Percentiles rank a stretch among this genome's conserved stretches.
Evolutionary conservation across 2,797 vertebrate species (phyloP).

Genomic region (Coracias cyanogaster): DNA sequence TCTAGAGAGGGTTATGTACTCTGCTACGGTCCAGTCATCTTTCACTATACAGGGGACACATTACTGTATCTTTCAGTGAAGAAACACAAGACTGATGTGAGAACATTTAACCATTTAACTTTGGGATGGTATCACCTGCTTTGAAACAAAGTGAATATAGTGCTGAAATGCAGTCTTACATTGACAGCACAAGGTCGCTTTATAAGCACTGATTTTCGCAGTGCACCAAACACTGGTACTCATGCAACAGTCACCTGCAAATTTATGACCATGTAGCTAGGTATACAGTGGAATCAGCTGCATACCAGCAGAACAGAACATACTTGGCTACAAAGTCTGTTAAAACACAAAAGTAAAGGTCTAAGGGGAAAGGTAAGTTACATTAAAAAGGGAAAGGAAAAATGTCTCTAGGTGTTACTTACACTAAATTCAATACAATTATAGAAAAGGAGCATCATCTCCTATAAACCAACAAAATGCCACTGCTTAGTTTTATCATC

Average conservation of each 20-base stretch:
- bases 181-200: fast-evolving
- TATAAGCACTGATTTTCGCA: background rate
- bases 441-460: background rate
- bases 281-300: background rate
- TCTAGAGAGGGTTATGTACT: background rate
- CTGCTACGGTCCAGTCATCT: background rate
- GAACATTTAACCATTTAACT: background rate
- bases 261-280: background rate
- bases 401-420: background rate
- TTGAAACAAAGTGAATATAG: background rate
- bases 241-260: background rate
- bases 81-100: background rate
- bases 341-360: background rate
- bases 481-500: background rate
- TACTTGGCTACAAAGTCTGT: background rate
- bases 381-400: background rate
- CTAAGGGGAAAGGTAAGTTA: background rate
- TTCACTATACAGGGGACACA: background rate
- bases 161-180: background rate
- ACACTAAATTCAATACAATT: background rate
- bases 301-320: background rate
- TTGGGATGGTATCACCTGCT: background rate
- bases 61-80: background rate
- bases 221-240: background rate
- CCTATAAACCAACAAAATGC: background rate